Base-by-base conservation (phyloP, 2,113 vertebrate species). In the Aplodontia rufa region DNA sequence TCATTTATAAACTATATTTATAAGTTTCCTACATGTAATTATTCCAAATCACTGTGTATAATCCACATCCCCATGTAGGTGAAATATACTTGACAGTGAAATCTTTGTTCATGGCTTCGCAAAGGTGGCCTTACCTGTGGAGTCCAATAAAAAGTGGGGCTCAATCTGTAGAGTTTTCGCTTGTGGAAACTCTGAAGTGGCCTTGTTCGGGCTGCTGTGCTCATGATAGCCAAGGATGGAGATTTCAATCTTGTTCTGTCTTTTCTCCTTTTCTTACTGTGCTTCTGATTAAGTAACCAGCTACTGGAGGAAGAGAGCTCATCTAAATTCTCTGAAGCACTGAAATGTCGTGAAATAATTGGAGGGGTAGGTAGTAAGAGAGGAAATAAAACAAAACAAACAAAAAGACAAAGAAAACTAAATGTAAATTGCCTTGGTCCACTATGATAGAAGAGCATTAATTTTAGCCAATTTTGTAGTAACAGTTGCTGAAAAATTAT, bases 171-270 rank as follows among this genome's bases (percentile, higher is more conserved):
- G 90, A 99, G 98, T 87, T 98, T 99, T 93, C 98, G 98, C 96
- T 99, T 99, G 98, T 99, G 98, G 98, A 99, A 99, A 66, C 98
- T 98, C n/a, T 98, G 98, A 90, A 99, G 98, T 0, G 99, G 99
- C 91, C 99, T 99, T 14, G 99, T 99, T 55, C 99, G 98, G 82
- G 99, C 99, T 93, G 99, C 99, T 51, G 99, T 98, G 49, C 97
- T 98, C 35, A 97, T 98, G 13, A 87, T 49, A 66, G 98, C 97
- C 82, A 98, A 58, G 58, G 98, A 98, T 66, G 98, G 95, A 94
- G 98, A 97, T 82, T 96, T 98, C 88, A 98, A 76, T 89, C 97
- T 98, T 85, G 97, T 98, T 76, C 97, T 98, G 37, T 98, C 98
- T 96, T 97, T 98, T 96, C 98, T 98, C 96, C 98, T 99, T 97